Evolutionary conservation across 2,888 invertebrate species (phyloP).

Genomic region (Metalampra italica): DNA sequence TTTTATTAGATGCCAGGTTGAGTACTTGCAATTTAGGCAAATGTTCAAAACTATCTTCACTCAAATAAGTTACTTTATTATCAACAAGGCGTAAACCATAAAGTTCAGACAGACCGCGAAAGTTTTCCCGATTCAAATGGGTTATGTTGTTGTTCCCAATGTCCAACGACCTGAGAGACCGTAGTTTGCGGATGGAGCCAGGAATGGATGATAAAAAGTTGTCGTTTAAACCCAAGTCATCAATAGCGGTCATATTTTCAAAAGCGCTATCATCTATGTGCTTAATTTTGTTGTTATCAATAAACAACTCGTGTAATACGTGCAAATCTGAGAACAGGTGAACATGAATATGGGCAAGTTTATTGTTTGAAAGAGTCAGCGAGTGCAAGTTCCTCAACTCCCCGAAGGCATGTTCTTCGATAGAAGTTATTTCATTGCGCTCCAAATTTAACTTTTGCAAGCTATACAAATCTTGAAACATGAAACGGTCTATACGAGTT

Average conservation of each 20-base stretch:
- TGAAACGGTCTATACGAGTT: slow-evolving; percentile 81
- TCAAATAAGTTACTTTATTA: slow-evolving; percentile 87
- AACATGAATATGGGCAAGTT: slow-evolving; percentile 81
- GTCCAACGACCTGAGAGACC: slow-evolving; percentile 85
- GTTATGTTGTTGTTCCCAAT: slow-evolving; percentile 89
- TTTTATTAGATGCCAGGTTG: slow-evolving; percentile 88
- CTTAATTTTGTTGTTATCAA: slow-evolving; percentile 85
- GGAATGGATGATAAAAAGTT: slow-evolving; percentile 84
- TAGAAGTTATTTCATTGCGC: slow-evolving; percentile 82
- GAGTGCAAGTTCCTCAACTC: slow-evolving; percentile 87
- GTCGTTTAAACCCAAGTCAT: slow-evolving; percentile 85
- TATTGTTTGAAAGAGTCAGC: slow-evolving; percentile 85
- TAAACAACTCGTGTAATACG: slow-evolving; percentile 84
- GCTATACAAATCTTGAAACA: slow-evolving; percentile 85
- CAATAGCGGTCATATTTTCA: slow-evolving; percentile 86
- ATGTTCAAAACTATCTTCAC: slow-evolving; percentile 85
- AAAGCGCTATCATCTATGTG: slow-evolving; percentile 84
- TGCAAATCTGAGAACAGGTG: slow-evolving; percentile 84
- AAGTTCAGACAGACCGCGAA: slow-evolving; percentile 85
- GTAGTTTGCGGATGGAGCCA: slow-evolving; percentile 81
- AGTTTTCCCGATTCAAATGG: slow-evolving; percentile 83
- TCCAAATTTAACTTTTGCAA: slow-evolving; percentile 87
- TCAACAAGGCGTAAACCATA: slow-evolving; percentile 88
- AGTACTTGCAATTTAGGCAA: slow-evolving; percentile 87
- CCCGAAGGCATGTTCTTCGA: slow-evolving; percentile 86